Evolutionary conservation across 2,888 invertebrate species (phyloP), one percentile per base, ranked within the genome.

Genomic region (Eristalis intricaria): DNA sequence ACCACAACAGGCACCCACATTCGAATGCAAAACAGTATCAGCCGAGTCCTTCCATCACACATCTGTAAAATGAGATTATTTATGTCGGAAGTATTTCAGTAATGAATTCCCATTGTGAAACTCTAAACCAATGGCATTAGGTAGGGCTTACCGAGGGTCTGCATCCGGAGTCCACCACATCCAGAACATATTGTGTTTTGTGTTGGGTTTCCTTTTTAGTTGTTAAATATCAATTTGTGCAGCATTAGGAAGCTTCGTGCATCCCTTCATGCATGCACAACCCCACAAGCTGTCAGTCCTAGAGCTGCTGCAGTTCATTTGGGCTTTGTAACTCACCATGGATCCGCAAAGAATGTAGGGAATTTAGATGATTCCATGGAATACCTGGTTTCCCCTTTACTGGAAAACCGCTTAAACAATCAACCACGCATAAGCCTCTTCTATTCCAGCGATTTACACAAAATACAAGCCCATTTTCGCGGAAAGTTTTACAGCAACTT

Each of bases 91-190:
- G 22, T 63, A 32, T 29, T 64, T 69, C 35, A 58, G 68, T 69
- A 69, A 80, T 74, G 56, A 74, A 80, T 74, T 68, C 43, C 73
- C 38, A 80, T 74, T 80, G 73, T 50, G 58, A 40, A 65, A 66
- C 71, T 23, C 65, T 40, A 73, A 79, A 71, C 71, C 65, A 43
- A 38, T 5, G 32, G 60, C 60, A 75, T 75, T 74, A 69, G 35
- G 56, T 29, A 26, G 29, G 64, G 40, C 32, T 32, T 32, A 32
- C 32, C 56, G 40, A 60, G 43, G 23, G 35, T 50, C 22, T 64
- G 26, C 77, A 22, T 40, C 60, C 23, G 43, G 19, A 23, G 60
- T 58, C 23, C 10, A 23, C 23, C 32, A 7, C 32, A 1, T 26
- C 26, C 26, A 1, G 3, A 26, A 26, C 26, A 26, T 26, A 26